Conservation (phyloP, 2,797 vertebrate genomes). For the Garrulus glandarius region DNA sequence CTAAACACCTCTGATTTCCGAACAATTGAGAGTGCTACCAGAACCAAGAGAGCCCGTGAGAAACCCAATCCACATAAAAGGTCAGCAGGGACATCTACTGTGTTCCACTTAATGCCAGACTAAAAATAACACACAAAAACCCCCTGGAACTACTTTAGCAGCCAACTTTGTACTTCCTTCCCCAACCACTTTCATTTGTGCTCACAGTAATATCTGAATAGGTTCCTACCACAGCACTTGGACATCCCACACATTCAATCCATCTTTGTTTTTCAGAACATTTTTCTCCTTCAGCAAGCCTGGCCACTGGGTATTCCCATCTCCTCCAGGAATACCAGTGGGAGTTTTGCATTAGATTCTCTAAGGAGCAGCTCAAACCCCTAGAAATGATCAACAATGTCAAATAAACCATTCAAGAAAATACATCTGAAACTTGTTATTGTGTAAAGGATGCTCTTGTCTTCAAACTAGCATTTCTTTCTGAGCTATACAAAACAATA, state of each 20-base stretch:
- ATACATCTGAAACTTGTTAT: background rate
- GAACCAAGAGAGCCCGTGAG: background rate
- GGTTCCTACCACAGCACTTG: background rate
- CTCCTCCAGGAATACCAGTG: background rate
- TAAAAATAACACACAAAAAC: background rate
- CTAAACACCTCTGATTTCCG: background rate
- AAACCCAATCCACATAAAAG: background rate
- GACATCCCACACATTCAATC: background rate
- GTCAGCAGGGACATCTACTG: background rate
- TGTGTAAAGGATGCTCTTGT: rapidly evolving
- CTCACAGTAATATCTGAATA: background rate
- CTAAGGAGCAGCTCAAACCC: background rate
- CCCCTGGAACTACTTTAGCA: background rate
- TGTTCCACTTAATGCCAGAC: background rate
- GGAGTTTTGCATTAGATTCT: background rate
- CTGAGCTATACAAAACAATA: background rate
- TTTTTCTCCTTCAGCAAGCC: background rate
- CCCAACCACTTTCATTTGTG: background rate
- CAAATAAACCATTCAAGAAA: background rate
- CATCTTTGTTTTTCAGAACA: background rate
- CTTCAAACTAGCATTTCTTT: background rate
- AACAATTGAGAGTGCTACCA: background rate
- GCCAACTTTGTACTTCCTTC: background rate
- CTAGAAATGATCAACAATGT: background rate
- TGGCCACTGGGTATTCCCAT: background rate